Base-by-base conservation (phyloP, 2,797 vertebrate genomes). In the Sebastes glaucus region DNA sequence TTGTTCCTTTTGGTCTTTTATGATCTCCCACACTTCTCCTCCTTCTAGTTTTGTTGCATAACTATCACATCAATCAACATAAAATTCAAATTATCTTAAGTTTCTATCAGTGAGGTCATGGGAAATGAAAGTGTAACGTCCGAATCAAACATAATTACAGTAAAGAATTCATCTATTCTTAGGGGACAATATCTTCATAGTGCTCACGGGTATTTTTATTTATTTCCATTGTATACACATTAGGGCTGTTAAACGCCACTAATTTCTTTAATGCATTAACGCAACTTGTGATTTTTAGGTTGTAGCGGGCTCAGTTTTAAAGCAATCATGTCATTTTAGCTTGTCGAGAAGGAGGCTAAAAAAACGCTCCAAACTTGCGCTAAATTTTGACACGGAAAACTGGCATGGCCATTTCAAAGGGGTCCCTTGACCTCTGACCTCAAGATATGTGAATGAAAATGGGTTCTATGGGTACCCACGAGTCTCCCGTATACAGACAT, bases 41-140 rank as follows among this genome's bases (percentile, higher is more conserved):
- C 4, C 18, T 32, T 67, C 33, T 4, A 63, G 11, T 71, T 70
- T 10, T 11, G 57, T 71, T 60, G 22, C 61, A 52, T 22, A 77
- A 71, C 59, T 57, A 56, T 68, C 25, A 42, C 38, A 77, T 74
- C 32, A 65, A 73, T 62, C 27, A 61, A 35, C 60, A 46, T 22
- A 27, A 16, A 66, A 53, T 22, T 81, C 7, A 66, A 71, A 72
- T 53, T 27, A 71, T 42, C 25, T 64, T 3, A 16, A 23, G 27
- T 42, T 35, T 49, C 25, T 22, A 46, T 23, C 42, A 27, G 11
- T 62, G 22, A 74, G 62, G 62, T 77, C 68, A 84, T 71, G 79
- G 68, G 77, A 88, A 76, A 82, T 72, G 7, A 72, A 78, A 67
- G 71, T 27, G 59, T 67, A 49, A 68, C 69, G 2, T 74, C 53